These are phyloP conservation scores for Orthonychiurus folsomi DNA, from an alignment of 2,888 invertebrate species.

Conservation along the genomic window DNA sequence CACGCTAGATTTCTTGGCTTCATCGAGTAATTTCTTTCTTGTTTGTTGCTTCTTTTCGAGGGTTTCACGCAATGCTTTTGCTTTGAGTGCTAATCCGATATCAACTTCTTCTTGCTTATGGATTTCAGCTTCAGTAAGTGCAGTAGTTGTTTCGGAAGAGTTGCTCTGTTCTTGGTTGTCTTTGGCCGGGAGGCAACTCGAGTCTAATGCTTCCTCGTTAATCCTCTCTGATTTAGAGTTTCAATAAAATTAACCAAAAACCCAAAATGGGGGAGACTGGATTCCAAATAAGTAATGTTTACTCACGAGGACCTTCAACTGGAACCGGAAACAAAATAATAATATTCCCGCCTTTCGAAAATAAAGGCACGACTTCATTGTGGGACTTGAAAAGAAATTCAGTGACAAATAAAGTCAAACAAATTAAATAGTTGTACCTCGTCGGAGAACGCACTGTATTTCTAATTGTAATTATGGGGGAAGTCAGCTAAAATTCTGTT, in stretches of 20 bases:
- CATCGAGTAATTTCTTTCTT: too few species aligned
- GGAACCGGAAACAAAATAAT: constrained; percentile 17
- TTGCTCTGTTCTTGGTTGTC: neutral
- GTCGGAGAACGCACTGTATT: too few species aligned
- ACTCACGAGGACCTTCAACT: constrained; percentile 10
- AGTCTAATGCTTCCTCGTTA: neutral
- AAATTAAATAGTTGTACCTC: too few species aligned
- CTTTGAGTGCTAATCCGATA: too few species aligned
- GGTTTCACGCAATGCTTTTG: neutral
- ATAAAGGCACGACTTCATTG: constrained; percentile 19
- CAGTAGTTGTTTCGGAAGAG: neutral
- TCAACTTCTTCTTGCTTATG: constrained; percentile 8
- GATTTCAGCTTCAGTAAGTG: constrained; percentile 4
- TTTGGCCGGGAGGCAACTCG: neutral
- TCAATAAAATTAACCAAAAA: neutral
- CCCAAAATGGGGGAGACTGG: neutral
- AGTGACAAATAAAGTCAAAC: too few species aligned
- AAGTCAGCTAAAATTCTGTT: too few species aligned
- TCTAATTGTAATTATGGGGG: too few species aligned
- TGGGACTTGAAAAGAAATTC: too few species aligned
- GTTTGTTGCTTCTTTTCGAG: constrained; percentile 1
- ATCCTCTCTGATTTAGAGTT: neutral
- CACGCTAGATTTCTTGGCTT: neutral
- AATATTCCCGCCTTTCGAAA: constrained; percentile 15
- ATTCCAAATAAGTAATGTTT: too few species aligned